Conservation (phyloP, 2,113 vertebrate genomes). For the Prunella fulvescens region DNA sequence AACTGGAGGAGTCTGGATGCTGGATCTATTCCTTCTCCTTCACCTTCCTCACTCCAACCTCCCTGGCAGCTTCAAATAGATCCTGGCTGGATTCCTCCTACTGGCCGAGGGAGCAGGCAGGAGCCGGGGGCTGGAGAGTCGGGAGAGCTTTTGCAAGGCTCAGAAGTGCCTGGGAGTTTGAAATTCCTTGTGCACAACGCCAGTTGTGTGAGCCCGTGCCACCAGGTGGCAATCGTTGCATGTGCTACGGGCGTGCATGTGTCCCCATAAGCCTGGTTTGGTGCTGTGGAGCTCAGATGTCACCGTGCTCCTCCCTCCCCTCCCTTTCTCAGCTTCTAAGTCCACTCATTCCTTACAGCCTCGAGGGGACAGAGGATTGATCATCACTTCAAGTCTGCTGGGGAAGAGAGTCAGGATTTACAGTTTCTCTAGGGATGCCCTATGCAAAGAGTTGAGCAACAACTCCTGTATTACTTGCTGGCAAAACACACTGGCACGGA, state of each 20-base stretch:
- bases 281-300: not conserved
- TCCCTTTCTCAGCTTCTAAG: not conserved
- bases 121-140: accelerated
- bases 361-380: not conserved
- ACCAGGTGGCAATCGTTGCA: slow-evolving; percentile 14
- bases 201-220: not conserved
- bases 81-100: not conserved
- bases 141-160: not conserved
- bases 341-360: not conserved
- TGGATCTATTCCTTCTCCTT: not conserved
- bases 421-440: not conserved
- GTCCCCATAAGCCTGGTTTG: not conserved
- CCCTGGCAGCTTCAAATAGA: not conserved
- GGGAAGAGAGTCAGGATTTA: not conserved
- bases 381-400: not conserved
- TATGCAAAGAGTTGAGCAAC: not conserved
- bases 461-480: not conserved
- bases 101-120: not conserved
- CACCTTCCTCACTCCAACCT: not conserved
- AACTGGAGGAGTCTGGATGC: not conserved
- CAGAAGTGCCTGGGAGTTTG: not conserved
- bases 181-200: not conserved
- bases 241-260: accelerated
- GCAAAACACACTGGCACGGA: not conserved
- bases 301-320: not conserved